These are phyloP conservation scores for Acrobasis consociella DNA, from an alignment of 2,888 invertebrate species.

Conservation along the genomic window DNA sequence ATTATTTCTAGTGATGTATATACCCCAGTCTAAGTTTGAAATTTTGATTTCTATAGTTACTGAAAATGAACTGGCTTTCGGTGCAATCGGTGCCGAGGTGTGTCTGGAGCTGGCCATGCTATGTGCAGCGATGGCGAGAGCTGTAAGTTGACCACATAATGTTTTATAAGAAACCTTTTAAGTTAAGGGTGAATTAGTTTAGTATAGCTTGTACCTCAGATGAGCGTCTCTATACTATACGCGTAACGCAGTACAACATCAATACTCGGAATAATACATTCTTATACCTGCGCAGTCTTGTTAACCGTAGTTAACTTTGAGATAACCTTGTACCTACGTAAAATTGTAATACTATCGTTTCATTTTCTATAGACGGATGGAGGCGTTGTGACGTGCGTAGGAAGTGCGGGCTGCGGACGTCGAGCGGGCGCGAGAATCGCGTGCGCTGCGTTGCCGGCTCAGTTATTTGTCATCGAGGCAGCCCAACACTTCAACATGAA, in stretches of 20 bases:
- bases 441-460: constrained; percentile 88
- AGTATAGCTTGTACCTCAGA: too few relatives aligned
- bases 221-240: too few relatives aligned
- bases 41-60: constrained; percentile 49
- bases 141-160: constrained; percentile 47
- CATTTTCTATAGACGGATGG: constrained; percentile 50
- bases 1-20: too few relatives aligned
- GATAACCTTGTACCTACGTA: too few relatives aligned
- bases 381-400: constrained; percentile 87
- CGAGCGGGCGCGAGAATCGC: constrained; percentile 89
- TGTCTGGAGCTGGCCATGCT: constrained; percentile 61
- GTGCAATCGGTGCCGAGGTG: constrained; percentile 63
- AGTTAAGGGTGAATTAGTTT: too few relatives aligned
- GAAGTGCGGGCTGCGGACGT: constrained; percentile 91
- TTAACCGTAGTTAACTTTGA: too few relatives aligned
- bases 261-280: too few relatives aligned
- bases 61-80: constrained; percentile 66
- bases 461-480: constrained; percentile 65
- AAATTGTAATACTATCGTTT: neutral
- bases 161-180: too few relatives aligned
- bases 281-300: too few relatives aligned
- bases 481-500: constrained; percentile 87
- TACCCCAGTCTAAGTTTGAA: neutral
- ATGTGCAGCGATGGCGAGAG: constrained; percentile 58
- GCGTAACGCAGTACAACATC: too few relatives aligned